These are phyloP conservation scores for Periplaneta americana DNA, from an alignment of 1,140 invertebrate species.

Conservation along the genomic window DNA sequence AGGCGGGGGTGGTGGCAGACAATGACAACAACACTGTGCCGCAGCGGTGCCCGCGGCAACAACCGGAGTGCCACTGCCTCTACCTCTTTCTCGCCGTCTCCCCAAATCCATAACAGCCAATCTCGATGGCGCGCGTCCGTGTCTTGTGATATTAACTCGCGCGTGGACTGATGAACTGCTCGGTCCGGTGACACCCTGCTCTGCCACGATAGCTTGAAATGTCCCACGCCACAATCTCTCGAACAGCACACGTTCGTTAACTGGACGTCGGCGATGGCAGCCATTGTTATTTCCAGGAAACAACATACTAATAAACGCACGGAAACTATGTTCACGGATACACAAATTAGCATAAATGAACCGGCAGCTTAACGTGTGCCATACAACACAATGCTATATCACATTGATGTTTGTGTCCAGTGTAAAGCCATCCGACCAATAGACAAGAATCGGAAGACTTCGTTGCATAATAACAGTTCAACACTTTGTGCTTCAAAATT, in stretches of 20 bases:
- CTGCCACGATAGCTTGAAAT: slow-evolving; percentile 33
- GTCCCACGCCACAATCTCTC: slow-evolving; percentile 56
- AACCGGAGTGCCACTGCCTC: not conserved
- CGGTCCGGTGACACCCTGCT: not conserved
- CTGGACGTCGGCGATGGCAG: not conserved
- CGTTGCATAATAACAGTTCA: not conserved
- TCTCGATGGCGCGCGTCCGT: not conserved
- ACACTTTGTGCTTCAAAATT: not conserved
- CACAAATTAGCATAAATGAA: not conserved
- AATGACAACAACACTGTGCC: slow-evolving; percentile 6
- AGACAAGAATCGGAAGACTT: not conserved
- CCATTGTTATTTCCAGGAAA: slow-evolving; percentile 1
- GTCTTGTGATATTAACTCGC: not conserved
- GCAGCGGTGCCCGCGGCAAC: slow-evolving; percentile 29
- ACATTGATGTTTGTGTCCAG: not conserved
- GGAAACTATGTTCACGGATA: not conserved
- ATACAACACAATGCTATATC: not conserved
- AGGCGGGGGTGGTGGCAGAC: slow-evolving; percentile 35
- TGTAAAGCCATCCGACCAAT: not conserved
- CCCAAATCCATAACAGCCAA: not conserved
- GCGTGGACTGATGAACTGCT: not conserved
- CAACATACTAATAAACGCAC: not conserved
- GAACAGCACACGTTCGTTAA: slow-evolving; percentile 49
- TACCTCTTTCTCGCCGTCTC: slow-evolving; percentile 5
- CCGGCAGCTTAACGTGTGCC: not conserved